Percentiles rank a stretch among this genome's conserved stretches.
phyloP scores from a whole-genome alignment of 37 sponge, comb jelly and placozoan species.

The Sycon ciliatum region DNA sequence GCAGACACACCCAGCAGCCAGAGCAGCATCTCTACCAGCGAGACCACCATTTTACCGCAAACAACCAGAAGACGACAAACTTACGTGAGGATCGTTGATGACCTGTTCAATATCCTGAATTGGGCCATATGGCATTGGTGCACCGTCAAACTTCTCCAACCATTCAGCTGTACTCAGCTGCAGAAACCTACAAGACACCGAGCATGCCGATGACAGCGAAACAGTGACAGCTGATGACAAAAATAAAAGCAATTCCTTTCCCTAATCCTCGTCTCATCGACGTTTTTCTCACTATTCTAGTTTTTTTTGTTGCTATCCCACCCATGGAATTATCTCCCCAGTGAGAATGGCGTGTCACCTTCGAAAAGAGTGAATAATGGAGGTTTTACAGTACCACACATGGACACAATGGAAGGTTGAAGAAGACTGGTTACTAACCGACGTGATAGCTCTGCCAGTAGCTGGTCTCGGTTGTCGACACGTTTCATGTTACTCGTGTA shows the following conservation, averaged over 20 bases:
- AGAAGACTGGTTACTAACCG: constrained; percentile 31
- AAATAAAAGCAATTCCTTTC: neutral
- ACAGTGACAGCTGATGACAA: neutral
- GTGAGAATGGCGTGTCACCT: too few species aligned
- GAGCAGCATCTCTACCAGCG: too few species aligned
- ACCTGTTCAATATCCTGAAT: constrained; percentile 44
- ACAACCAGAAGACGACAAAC: too few species aligned
- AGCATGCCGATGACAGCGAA: neutral
- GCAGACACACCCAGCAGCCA: too few species aligned
- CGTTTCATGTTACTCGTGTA: constrained; percentile 48
- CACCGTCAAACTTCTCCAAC: constrained; percentile 27
- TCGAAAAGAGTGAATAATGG: too few species aligned
- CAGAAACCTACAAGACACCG: constrained; percentile 14
- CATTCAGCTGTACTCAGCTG: constrained; percentile 28
- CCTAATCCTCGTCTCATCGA: neutral
- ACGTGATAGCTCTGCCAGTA: constrained; percentile 24
- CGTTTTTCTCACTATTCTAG: too few species aligned
- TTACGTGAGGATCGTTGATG: constrained; percentile 49
- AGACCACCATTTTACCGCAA: too few species aligned
- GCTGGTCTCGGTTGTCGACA: constrained; percentile 47
- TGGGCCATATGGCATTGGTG: constrained; percentile 46
- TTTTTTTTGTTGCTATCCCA: too few species aligned
- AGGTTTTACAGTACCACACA: too few species aligned
- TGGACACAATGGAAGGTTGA: too few species aligned
- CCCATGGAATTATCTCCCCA: too few species aligned